These are phyloP conservation scores for Aegithalos caudatus DNA, from an alignment of 2,113 vertebrate genomes.

Conservation along the genomic window DNA sequence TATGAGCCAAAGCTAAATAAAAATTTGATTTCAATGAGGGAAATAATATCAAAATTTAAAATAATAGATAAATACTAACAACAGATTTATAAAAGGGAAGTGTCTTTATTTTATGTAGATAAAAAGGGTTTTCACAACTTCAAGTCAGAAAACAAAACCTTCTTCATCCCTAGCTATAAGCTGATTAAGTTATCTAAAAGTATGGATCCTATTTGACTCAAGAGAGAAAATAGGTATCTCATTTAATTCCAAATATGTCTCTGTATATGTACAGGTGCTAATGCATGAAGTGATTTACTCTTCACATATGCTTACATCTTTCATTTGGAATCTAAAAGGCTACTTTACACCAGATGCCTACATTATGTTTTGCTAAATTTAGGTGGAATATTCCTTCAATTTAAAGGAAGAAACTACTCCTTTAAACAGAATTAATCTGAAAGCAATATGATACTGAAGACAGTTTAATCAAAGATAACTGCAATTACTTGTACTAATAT, in stretches of 20 bases:
- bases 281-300: background rate
- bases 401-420: background rate
- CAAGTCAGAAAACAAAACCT: background rate
- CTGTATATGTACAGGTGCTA: background rate
- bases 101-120: background rate
- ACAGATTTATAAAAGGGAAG: background rate
- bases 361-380: background rate
- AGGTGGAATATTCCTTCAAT: background rate
- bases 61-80: background rate
- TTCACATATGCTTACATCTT: background rate
- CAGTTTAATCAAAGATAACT: background rate
- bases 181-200: background rate
- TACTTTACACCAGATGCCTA: background rate
- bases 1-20: background rate
- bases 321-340: background rate
- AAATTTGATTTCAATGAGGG: background rate
- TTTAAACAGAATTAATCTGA: background rate
- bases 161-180: background rate
- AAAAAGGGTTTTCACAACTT: background rate
- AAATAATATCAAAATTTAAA: background rate
- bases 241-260: background rate
- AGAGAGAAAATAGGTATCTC: background rate
- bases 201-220: background rate
- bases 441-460: background rate
- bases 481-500: background rate